phyloP scores from a whole-genome alignment of 2,888 invertebrate species.

The Leucozona laternaria region DNA sequence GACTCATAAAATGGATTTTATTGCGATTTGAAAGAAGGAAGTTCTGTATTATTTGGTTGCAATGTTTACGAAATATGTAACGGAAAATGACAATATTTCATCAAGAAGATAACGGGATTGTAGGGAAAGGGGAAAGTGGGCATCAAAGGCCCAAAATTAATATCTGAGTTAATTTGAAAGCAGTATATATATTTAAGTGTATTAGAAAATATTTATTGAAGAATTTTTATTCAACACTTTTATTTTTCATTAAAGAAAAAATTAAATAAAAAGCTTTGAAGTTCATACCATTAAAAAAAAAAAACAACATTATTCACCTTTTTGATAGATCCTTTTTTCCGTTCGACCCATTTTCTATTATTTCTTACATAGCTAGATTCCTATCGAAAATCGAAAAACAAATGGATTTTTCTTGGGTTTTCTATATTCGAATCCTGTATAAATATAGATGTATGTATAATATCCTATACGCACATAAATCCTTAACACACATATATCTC shows the following conservation, averaged over 20 bases:
- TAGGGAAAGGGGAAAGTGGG: too few species aligned
- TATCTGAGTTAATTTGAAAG: too few species aligned
- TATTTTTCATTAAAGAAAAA: neutral
- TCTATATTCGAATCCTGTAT: neutral
- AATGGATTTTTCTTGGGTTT: conserved; percentile 4
- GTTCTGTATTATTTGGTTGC: too few species aligned
- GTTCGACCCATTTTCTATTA: neutral
- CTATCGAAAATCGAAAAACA: conserved; percentile 16
- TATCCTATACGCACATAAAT: conserved; percentile 3
- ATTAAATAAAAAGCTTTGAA: neutral
- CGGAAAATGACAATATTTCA: too few species aligned
- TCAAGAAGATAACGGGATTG: too few species aligned
- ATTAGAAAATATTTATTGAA: neutral
- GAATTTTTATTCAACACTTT: neutral
- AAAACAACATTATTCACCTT: neutral
- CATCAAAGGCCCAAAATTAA: too few species aligned
- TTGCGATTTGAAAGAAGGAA: too few species aligned
- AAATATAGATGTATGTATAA: neutral
- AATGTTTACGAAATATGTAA: too few species aligned
- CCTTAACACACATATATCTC: conserved; percentile 44
- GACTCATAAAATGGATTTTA: too few species aligned
- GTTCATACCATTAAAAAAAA: neutral
- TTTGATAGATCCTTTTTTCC: neutral
- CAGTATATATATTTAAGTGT: too few species aligned
- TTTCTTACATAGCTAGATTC: neutral